Evolutionary conservation across 2,797 vertebrate genomes (phyloP).

Genomic region (Myripristis murdjan): DNA sequence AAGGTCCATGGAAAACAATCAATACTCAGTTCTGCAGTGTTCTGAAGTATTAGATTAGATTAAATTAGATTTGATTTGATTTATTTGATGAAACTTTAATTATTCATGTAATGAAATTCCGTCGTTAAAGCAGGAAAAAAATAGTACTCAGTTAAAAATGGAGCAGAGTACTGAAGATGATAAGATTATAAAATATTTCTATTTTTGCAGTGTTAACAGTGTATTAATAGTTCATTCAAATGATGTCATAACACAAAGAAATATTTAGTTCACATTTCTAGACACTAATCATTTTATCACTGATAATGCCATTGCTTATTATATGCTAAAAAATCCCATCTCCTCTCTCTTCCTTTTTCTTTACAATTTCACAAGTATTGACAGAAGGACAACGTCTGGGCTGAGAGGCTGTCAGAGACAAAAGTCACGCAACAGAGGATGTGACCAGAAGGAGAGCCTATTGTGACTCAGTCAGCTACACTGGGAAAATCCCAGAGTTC

Average conservation of each 20-base stretch:
- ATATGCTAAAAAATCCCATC: neutral
- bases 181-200: no score
- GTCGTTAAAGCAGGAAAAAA: slow-evolving; percentile 3
- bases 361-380: neutral
- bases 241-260: neutral
- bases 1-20: no score
- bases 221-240: no score
- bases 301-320: no score
- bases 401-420: slow-evolving; percentile 14
- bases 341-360: neutral
- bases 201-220: no score
- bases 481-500: slow-evolving; percentile 6
- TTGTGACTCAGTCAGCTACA: neutral
- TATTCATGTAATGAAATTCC: neutral
- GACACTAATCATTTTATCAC: no score
- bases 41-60: slow-evolving; percentile 1
- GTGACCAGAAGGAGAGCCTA: slow-evolving; percentile 1
- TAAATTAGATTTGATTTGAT: neutral
- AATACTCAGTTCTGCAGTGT: neutral
- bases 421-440: slow-evolving; percentile 13
- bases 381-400: slow-evolving; percentile 15
- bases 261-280: neutral
- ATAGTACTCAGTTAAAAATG: neutral
- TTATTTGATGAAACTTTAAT: slow-evolving; percentile 3
- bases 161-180: neutral